These are phyloP conservation scores for Charanyca ferruginea DNA, from an alignment of 2,888 invertebrate genomes.

Conservation along the genomic window DNA sequence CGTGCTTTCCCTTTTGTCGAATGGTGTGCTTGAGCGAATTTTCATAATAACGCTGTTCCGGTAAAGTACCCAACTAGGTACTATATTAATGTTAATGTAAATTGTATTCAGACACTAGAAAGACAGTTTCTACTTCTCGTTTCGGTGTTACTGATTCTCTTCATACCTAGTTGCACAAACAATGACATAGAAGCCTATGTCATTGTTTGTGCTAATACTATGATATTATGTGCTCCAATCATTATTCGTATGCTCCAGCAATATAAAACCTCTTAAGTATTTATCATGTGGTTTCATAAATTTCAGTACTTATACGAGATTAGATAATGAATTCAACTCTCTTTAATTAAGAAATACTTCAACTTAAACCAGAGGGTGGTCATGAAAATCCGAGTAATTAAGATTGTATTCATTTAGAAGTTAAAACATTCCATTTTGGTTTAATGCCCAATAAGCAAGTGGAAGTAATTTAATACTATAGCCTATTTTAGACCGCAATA, in stretches of 20 bases:
- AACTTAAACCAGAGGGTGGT: conserved; percentile 15
- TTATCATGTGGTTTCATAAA: background rate
- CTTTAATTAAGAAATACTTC: conserved; percentile 26
- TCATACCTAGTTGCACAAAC: conserved; percentile 6
- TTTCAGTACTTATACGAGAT: background rate
- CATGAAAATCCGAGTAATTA: conserved; percentile 38
- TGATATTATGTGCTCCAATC: too few relatives aligned
- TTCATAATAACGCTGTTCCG: conserved; percentile 71
- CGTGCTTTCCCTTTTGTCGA: conserved; percentile 83
- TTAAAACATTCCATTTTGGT: conserved; percentile 32
- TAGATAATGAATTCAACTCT: conserved; percentile 8
- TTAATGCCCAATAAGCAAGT: conserved; percentile 33
- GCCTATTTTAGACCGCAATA: conserved; percentile 50
- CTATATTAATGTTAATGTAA: conserved; percentile 47
- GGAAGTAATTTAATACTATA: conserved; percentile 49
- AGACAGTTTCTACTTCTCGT: conserved; percentile 22
- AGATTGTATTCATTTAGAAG: conserved; percentile 40
- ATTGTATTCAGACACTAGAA: conserved; percentile 22
- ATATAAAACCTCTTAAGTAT: background rate
- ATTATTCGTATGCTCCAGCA: too few relatives aligned
- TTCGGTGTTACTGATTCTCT: background rate
- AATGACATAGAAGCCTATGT: conserved; percentile 13
- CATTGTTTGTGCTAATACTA: too few relatives aligned
- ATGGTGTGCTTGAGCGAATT: conserved; percentile 73
- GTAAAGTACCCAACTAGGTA: conserved; percentile 66